phyloP scores from a whole-genome alignment of 1,140 invertebrate genomes.

The Sarcophaga peregrina region DNA sequence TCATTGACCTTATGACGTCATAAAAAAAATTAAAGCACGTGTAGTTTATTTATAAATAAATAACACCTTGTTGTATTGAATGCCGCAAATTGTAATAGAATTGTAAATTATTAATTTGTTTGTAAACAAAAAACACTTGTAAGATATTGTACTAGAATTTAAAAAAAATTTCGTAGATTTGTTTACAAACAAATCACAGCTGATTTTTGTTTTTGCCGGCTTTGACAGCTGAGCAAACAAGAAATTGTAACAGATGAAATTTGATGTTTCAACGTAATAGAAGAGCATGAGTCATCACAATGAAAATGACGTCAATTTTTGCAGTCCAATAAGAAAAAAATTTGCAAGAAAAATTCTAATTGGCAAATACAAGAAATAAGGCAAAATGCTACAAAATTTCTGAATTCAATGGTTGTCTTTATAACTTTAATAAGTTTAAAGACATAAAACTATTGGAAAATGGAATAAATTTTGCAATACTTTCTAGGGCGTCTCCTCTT shows the following conservation, averaged over 20 bases:
- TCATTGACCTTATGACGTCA: too few species aligned
- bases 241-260: not conserved
- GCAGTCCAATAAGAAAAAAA: not conserved
- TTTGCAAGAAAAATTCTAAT: not conserved
- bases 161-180: not conserved
- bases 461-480: not conserved
- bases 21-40: too few species aligned
- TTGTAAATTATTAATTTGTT: not conserved
- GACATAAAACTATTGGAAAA: not conserved
- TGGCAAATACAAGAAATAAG: not conserved
- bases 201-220: constrained; percentile 42
- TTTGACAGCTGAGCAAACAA: not conserved
- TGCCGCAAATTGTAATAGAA: too few species aligned
- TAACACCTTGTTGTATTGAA: too few species aligned
- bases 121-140: not conserved
- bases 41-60: too few species aligned
- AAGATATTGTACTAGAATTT: not conserved
- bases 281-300: constrained; percentile 29
- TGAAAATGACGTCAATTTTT: constrained; percentile 38
- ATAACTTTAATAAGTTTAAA: not conserved
- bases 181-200: constrained; percentile 43
- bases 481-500: constrained; percentile 42
- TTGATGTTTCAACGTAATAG: not conserved
- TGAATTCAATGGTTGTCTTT: not conserved
- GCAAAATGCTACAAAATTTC: not conserved